Evolutionary conservation across 2,888 invertebrate species (phyloP), one percentile per base, ranked within the genome.

Genomic region (Lapara coniferarum): DNA sequence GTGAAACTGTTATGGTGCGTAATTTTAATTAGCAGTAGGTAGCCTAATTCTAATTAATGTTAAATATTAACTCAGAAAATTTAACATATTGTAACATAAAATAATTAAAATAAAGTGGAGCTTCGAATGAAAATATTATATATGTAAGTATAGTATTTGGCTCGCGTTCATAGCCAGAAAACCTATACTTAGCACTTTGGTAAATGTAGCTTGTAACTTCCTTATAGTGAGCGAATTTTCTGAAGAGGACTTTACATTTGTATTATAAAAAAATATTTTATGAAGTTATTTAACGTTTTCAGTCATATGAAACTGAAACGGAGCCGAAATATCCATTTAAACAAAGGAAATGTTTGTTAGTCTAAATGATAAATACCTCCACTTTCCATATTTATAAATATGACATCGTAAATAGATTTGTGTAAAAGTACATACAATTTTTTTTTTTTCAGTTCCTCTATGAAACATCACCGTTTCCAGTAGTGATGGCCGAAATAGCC

Each of bases 401-500:
- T 37, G 46, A 67, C n/a, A n/a, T n/a, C n/a, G 46, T 67, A 70
- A 68, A 72, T 71, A 71, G 59, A 66, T 3, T 51, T 10, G 3
- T 7, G 51, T 51, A 51, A 13, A 13, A 51, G 51, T 37, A 51
- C 51, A 51, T 12, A 13, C 12, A 51, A 7, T 56, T n/a, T 37
- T 19, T 37, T 51, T 59, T 10, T 51, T 90, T 89, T 53, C 89
- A 93, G 93, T 93, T 93, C 76, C 83, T 93, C 5, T 93, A 93
- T 76, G 93, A 93, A 80, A 93, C 93, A 0, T 93, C 93, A 5
- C 93, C 93, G 0, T 93, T 93, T 70, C 92, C 93, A 0, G 93
- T 93, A 6, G 93, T 93, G 1, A 93, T 93, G 93, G 88, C 93
- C 0, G 93, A 93, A 74, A 93, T 93, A 70, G 91, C 92, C 0